These are phyloP conservation scores for Grus americana DNA, from an alignment of 2,113 vertebrate species.

Conservation along the genomic window DNA sequence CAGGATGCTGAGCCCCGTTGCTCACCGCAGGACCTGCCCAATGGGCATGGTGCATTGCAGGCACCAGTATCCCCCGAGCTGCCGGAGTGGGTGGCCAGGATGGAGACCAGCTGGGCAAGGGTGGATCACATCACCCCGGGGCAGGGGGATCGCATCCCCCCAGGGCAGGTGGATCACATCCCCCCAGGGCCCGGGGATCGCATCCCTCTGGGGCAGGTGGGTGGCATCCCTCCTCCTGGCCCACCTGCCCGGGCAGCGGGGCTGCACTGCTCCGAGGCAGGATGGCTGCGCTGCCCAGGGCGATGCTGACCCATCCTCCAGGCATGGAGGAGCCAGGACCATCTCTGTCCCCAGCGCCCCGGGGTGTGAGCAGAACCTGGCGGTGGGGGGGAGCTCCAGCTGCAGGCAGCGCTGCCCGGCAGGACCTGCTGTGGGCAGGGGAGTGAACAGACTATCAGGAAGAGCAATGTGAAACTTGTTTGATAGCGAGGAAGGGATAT, in stretches of 20 bases:
- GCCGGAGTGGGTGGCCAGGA: rapidly evolving
- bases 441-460: background rate
- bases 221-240: background rate
- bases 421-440: rapidly evolving
- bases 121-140: too few relatives aligned
- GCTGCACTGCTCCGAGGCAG: background rate
- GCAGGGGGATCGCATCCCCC: too few relatives aligned
- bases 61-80: rapidly evolving
- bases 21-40: background rate
- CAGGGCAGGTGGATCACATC: background rate
- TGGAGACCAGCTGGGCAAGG: background rate
- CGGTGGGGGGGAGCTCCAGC: rapidly evolving
- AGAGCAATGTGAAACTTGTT: background rate
- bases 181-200: too few relatives aligned
- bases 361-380: background rate
- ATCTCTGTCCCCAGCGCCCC: background rate
- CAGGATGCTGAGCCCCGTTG: rapidly evolving
- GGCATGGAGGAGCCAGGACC: background rate
- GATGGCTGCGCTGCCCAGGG: background rate
- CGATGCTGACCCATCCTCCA: rapidly evolving
- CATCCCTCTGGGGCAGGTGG: too few relatives aligned
- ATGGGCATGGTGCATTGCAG: rapidly evolving
- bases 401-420: rapidly evolving
- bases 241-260: rapidly evolving
- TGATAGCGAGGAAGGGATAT: background rate